Conservation (phyloP, 2,797 vertebrate species). For the Phataginus tricuspis region DNA sequence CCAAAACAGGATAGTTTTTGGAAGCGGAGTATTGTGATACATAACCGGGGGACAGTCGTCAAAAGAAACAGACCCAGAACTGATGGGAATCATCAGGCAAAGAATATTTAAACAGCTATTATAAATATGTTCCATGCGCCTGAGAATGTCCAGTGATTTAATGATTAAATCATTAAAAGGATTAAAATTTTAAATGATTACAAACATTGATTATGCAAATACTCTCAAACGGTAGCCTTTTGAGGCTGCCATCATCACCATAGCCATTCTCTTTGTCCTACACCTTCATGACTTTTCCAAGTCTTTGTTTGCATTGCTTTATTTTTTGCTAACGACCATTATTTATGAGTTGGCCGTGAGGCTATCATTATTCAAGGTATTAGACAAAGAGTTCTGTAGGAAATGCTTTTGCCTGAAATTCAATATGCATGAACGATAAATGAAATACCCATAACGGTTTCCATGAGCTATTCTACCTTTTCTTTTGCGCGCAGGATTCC, state of each 20-base stretch:
- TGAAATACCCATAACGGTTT: background rate
- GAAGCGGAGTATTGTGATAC: background rate
- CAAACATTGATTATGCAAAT: background rate
- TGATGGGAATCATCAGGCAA: background rate
- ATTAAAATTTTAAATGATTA: background rate
- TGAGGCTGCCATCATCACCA: background rate
- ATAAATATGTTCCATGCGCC: background rate
- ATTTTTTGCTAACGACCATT: background rate
- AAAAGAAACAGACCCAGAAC: background rate
- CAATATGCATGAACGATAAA: background rate
- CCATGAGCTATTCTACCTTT: background rate
- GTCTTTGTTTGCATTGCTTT: background rate
- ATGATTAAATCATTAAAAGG: background rate
- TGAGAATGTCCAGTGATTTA: background rate
- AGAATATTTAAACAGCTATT: background rate
- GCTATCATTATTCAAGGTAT: background rate
- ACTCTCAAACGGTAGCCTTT: background rate
- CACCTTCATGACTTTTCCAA: background rate
- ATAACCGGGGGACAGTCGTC: background rate
- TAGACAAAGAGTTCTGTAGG: background rate
- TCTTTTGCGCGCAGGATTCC: background rate
- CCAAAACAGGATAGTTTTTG: too few species aligned
- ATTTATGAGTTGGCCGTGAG: background rate
- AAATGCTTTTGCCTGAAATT: background rate
- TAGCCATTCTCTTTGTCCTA: background rate